phyloP scores from a whole-genome alignment of 2,888 invertebrate species.

The Drosophila paranaensis region DNA sequence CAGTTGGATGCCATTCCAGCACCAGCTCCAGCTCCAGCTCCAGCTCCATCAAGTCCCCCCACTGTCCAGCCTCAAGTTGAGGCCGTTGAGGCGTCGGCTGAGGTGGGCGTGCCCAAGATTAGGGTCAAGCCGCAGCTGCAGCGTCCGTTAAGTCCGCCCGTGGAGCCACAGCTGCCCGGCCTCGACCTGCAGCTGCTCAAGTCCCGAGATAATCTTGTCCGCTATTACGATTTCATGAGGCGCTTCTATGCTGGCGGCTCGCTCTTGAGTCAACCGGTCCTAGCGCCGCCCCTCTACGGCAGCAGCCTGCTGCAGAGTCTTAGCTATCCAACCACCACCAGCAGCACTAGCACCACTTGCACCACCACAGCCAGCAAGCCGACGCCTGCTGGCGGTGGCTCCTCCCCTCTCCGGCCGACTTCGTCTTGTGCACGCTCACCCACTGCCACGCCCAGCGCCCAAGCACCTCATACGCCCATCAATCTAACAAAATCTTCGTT shows the following conservation, averaged over 20 bases:
- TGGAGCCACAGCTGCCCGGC: conserved; percentile 37
- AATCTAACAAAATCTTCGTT: conserved; percentile 80
- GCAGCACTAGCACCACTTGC: conserved; percentile 15
- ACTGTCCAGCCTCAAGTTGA: conserved; percentile 5
- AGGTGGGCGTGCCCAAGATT: conserved; percentile 73
- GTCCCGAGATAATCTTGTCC: conserved; percentile 80
- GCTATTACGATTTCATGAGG: conserved; percentile 83
- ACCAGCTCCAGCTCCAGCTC: conserved; percentile 9
- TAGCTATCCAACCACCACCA: conserved; percentile 50
- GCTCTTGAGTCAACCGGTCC: conserved; percentile 67
- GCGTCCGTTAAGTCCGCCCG: conserved; percentile 70
- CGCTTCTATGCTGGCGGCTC: conserved; percentile 78
- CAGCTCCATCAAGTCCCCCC: conserved; percentile 37
- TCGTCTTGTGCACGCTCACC: conserved; percentile 57
- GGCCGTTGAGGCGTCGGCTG: conserved; percentile 33
- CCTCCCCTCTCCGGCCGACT: conserved; percentile 63
- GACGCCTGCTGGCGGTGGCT: conserved; percentile 13
- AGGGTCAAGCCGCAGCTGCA: conserved; percentile 79
- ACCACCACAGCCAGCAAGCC: conserved; percentile 25
- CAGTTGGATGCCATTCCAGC: conserved; percentile 26
- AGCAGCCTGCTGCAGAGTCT: conserved; percentile 68
- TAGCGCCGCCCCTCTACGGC: conserved; percentile 69
- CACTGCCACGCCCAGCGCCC: conserved; percentile 42
- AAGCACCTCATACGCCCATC: conserved; percentile 71
- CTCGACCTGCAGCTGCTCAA: conserved; percentile 79